phyloP scores from a whole-genome alignment of 23 tunicate species.

The Corella eumyota region DNA sequence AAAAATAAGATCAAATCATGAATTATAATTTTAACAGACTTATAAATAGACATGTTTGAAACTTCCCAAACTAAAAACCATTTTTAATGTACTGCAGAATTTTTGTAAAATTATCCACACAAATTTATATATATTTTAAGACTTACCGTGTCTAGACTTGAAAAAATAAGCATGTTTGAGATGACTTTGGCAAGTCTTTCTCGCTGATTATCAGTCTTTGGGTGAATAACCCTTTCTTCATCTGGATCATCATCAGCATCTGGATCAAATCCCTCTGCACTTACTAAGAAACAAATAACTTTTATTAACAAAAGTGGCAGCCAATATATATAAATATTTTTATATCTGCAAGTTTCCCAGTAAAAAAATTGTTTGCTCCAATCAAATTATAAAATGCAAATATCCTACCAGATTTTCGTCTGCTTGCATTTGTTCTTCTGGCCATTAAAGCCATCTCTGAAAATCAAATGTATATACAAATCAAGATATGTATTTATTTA shows the following conservation, averaged over 20 bases:
- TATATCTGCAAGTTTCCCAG: too few species aligned
- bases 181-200: conserved; percentile 54
- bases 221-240: conserved; percentile 73
- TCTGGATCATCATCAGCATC: conserved; percentile 72
- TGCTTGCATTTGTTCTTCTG: conserved; percentile 40
- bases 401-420: conserved; percentile 76
- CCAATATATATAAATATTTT: too few species aligned
- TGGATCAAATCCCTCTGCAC: conserved; percentile 87
- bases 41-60: neutral
- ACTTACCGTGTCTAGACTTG: conserved; percentile 57
- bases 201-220: conserved; percentile 88
- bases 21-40: too few species aligned
- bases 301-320: neutral
- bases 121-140: neutral
- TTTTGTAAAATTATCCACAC: neutral
- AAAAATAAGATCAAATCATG: too few species aligned
- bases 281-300: conserved; percentile 24
- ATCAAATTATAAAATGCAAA: neutral
- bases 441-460: conserved; percentile 84
- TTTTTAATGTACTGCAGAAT: neutral
- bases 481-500: neutral
- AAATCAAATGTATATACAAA: conserved; percentile 3
- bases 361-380: too few species aligned
- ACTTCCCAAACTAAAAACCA: neutral
- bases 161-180: conserved; percentile 60